Base-by-base conservation (phyloP, 92 coral and sea anemone genomes). In the Palythoa grandis region DNA sequence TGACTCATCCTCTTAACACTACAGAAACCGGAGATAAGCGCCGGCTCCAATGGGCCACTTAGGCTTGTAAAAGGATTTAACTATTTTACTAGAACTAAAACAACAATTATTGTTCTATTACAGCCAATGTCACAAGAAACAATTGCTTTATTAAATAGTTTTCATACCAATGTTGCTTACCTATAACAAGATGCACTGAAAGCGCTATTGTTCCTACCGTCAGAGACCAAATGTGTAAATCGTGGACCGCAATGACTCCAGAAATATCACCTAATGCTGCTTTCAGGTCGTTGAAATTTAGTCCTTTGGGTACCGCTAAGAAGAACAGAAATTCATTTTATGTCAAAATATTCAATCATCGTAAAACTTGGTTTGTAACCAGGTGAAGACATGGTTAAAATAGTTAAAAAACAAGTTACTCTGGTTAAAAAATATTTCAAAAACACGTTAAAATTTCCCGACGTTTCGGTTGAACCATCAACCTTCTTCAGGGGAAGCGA, bases 141-240 rank as follows among this genome's bases (percentile, higher is more conserved):
- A 66, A 67, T 1, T 11, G 72, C 50, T 43, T 43, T 43, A 43
- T 43, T 43, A 43, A 11, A 63, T 20, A 19, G 0, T n/a, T 63
- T 63, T 10, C 69, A 2, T 6, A 7, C 22, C n/a, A 8, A 8
- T 67, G 25, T 3, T 22, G 11, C 95, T 38, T 86, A 96, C 99
- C 99, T 58, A 96, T 91, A 2, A 93, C 99, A 1, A 96, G 89
- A 73, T 96, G 99, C 57, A 94, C 99, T 0, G 99, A 95, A 23
- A 95, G 87, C 3, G 99, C 97, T 4, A 91, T 89, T 11, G 99
- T 95, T 37, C 99, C 99, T 1, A 96, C 94, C 22, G 99, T 96
- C 11, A 96, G 86, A 3, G 99, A 96, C 99, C 99, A 96, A 47
- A 95, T 98, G 76, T 96, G 99, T 38, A 96, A 92, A 79, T 96